A percentile compares a stretch with the other conserved stretches of the same genome.
Evolutionary conservation across 2,113 vertebrate species (phyloP).

Genomic region (Aptenodytes patagonicus): DNA sequence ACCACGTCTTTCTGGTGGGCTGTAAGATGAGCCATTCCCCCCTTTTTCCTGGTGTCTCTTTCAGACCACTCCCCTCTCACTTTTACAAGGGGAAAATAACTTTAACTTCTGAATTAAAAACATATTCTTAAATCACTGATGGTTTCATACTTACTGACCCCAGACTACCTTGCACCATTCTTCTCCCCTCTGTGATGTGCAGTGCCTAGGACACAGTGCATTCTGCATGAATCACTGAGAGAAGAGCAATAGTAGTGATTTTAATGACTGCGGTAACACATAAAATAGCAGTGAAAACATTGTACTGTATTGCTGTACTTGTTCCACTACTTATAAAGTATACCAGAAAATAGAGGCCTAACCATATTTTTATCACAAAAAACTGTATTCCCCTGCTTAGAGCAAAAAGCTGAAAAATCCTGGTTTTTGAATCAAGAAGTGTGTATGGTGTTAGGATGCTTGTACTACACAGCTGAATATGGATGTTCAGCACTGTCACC

Average conservation of each 20-base stretch:
- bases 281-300: neutral
- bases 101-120: neutral
- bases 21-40: neutral
- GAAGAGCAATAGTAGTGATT: neutral
- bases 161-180: no score
- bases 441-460: no score
- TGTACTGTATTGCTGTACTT: no score
- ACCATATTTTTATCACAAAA: neutral
- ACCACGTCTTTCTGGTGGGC: neutral
- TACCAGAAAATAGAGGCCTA: neutral
- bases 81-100: neutral
- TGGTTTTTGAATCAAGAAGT: accelerated
- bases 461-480: neutral
- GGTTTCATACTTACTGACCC: neutral
- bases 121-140: neutral
- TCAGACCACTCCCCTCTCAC: neutral
- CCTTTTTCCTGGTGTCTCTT: neutral
- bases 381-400: neutral
- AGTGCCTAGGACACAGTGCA: neutral
- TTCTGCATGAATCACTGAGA: no score
- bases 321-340: neutral
- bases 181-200: no score
- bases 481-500: neutral
- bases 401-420: neutral
- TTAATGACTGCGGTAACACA: neutral